phyloP scores from a whole-genome alignment of 2,797 vertebrate species.

The Scarus forsteni region DNA sequence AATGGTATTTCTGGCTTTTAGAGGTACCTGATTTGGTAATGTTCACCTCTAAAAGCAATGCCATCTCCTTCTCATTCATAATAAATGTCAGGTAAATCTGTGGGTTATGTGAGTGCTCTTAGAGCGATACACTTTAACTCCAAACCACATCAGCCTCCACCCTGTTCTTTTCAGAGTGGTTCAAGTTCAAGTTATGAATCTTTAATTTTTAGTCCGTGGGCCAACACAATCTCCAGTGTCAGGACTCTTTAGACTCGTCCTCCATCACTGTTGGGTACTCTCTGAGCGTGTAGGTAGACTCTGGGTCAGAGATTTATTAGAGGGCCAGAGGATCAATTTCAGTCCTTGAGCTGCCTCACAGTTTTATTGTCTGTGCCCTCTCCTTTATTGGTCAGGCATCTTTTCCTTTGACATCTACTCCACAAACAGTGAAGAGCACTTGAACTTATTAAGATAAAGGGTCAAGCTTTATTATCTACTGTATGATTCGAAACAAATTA shows the following conservation, averaged over 20 bases:
- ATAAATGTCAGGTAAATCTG: conserved; percentile 43
- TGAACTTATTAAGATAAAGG: too few relatives aligned
- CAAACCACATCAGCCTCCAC: conserved; percentile 14
- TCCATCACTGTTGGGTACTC: conserved; percentile 50
- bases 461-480: too few relatives aligned
- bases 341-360: conserved; percentile 35
- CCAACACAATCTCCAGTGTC: conserved; percentile 30
- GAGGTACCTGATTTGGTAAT: not conserved
- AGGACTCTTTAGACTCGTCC: conserved; percentile 37
- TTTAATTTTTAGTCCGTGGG: conserved; percentile 43
- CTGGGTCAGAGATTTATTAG: conserved; percentile 61
- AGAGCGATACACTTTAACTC: conserved; percentile 27
- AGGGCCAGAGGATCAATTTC: conserved; percentile 55
- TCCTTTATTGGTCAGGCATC: not conserved
- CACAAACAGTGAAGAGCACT: conserved; percentile 11
- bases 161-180: not conserved
- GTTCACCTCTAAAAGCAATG: not conserved
- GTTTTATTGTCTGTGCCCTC: conserved; percentile 38
- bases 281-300: conserved; percentile 48
- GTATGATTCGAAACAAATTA: too few relatives aligned
- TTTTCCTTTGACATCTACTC: conserved; percentile 13
- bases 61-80: conserved; percentile 40
- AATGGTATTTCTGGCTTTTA: conserved; percentile 6
- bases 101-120: conserved; percentile 22
- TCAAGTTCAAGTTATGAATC: conserved; percentile 46